Base-by-base conservation (phyloP, 2,888 invertebrate genomes). In the Troides oblongomaculatus region DNA sequence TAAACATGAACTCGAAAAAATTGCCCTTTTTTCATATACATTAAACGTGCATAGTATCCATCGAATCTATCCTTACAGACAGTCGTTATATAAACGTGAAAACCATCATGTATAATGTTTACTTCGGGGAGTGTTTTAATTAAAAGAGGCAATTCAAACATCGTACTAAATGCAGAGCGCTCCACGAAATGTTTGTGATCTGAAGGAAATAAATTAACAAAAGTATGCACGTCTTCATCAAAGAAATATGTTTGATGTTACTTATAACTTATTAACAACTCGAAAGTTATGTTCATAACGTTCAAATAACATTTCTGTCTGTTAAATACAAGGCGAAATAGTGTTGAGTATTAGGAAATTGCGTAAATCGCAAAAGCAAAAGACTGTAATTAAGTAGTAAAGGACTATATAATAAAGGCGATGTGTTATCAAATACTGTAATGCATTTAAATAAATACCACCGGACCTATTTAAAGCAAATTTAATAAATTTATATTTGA, bases 111-210 rank as follows among this genome's bases (percentile, higher is more conserved):
- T n/a, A 18, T n/a, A n/a, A n/a, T 8, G n/a, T 53, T 53, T 18
- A 6, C n/a, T 53, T 18, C 12, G 18, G 1, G 53, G 53, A 53
- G 53, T n/a, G n/a, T 6, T 53, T 53, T 53, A 53, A n/a, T 53
- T 53, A n/a, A 53, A 53, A 53, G n/a, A n/a, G 53, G 53, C n/a
- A 53, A 53, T n/a, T n/a, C 53, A 58, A 58, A 58, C 57, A 58
- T 21, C 23, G 57, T n/a, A 12, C 23, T 58, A 23, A 58, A 58
- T n/a, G 23, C 57, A 8, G 23, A 58, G 57, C 23, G 10, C 23
- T 23, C 23, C 23, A 12, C 57, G 23, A 23, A n/a, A 58, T 58
- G 25, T 58, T 58, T 25, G 21, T 10, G 4, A 23, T 4, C 23
- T 58, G 10, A 23, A 58, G 57, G 57, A 23, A 58, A 58, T 62